Conservation (phyloP, 2,888 invertebrate species). For the Galeruca laticollis region DNA sequence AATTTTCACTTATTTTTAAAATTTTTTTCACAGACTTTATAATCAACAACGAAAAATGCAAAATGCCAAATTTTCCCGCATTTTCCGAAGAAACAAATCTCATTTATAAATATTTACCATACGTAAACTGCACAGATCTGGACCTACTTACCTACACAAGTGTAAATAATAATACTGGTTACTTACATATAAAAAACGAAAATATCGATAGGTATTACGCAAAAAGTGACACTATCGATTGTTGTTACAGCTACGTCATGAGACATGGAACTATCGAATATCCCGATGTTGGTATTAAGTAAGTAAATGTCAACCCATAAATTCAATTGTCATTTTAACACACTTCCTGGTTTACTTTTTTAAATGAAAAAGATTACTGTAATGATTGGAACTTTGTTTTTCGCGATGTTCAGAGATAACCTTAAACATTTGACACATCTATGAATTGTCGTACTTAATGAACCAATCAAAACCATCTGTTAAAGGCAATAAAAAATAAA, state of each 20-base stretch:
- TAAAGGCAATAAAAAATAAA: too few relatives aligned
- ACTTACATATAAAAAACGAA: constrained; percentile 50
- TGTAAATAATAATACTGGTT: constrained; percentile 47
- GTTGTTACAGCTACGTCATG: constrained; percentile 55
- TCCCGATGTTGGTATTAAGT: constrained; percentile 52
- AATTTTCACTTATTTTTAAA: not conserved
- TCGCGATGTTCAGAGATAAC: too few relatives aligned
- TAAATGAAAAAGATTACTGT: too few relatives aligned
- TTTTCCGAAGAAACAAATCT: constrained; percentile 46
- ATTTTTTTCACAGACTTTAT: constrained; percentile 46
- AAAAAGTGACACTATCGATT: constrained; percentile 43
- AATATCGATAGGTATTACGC: constrained; percentile 45
- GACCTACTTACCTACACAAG: constrained; percentile 49
- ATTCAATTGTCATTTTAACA: too few relatives aligned
- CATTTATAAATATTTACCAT: constrained; percentile 41
- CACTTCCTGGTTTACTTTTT: too few relatives aligned
- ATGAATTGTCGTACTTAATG: too few relatives aligned
- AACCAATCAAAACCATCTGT: too few relatives aligned
- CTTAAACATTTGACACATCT: too few relatives aligned
- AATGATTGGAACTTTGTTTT: too few relatives aligned
- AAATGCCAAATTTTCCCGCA: constrained; percentile 51
- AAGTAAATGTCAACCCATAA: constrained; percentile 27
- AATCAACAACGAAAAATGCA: constrained; percentile 52
- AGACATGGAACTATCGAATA: constrained; percentile 47
- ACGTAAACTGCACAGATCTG: constrained; percentile 48